Base-by-base conservation (phyloP, 2,113 vertebrate genomes). In the Vanacampus margaritifer region DNA sequence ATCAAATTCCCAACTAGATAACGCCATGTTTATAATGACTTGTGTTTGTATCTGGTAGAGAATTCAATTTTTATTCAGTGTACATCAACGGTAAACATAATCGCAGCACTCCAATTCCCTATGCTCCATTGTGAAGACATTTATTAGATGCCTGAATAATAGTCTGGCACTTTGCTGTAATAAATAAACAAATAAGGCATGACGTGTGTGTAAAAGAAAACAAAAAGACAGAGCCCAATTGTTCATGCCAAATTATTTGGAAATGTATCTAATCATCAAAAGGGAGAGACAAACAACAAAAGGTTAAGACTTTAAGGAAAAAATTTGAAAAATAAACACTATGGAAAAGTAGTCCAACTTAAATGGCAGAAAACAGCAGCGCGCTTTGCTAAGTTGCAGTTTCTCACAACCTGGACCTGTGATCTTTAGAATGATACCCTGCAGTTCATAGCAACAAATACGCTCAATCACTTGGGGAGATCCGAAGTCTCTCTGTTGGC, bases 361-460 rank as follows among this genome's bases (percentile, higher is more conserved):
- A 64, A 77, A 80, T 51, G 72, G 71, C 80, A 84, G 81, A 72
- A 76, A 84, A 89, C 85, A 84, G 89, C 82, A 90, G 86, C 78
- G 78, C 68, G 85, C 54, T 80, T 85, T 89, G 83, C 89, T 86
- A 90, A 89, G 87, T 87, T 89, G 83, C 83, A 85, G 82, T 82
- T 88, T 84, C 83, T 84, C 65, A 78, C 88, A 90, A 92, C 87
- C 88, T 80, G 84, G 81, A 88, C 87, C 80, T 84, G 79, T 81
- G 86, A 90, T 91, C 90, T 91, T 91, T 88, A 87, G 83, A 88
- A 86, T 85, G 86, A 90, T 89, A 89, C 87, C 92, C 90, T 87
- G 84, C 86, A 92, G 92, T 92, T 91, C 91, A 91, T 56, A 80
- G 86, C 91, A 92, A 92, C 91, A 92, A 92, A 93, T 91, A 89